Base-by-base conservation (phyloP, 1,140 invertebrate species). In the Rhyacophila brunnea region DNA sequence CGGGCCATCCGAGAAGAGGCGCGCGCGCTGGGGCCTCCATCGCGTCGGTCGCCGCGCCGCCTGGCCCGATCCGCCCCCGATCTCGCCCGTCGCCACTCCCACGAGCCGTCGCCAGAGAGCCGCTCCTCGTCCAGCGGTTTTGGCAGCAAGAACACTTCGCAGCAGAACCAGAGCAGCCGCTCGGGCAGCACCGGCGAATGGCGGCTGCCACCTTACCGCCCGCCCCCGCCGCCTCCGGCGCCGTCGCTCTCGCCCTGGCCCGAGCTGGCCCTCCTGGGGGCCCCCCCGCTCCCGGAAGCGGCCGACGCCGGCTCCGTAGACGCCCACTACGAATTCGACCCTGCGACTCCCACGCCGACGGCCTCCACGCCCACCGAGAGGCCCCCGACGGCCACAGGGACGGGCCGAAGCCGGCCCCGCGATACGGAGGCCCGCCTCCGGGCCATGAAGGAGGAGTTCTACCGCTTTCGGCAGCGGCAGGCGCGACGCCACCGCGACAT, bases 361-460 rank as follows among this genome's bases (percentile, higher is more conserved):
- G 86, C 85, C 19, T 85, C 86, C 1, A 87, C 86, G 13, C 86
- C 86, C 0, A 86, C 1, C 82, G 81, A 32, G 79, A 76, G 80
- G 43, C 73, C 82, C 32, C 73, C 87, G 45, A 83, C 82, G 32
- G 83, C 85, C 5, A n/a, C 15, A n/a, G 38, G 15, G n/a, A 13
- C n/a, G 35, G 50, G 35, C 14, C n/a, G 2, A 14, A 17, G n/a
- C 86, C 10, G 32, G 15, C 86, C 88, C 46, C 87, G 91, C 66
- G 92, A 92, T 72, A 91, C 93, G 63, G 92, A 94, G 69, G 91
- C 92, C 2, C 81, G 95, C 46, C 91, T 96, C 50, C 90, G 93
- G 65, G 92, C 92, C 23, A 94, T 97, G 89, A 93, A 95, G 67
- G 91, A 95, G 71, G 94, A 97, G 74, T 98, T 96, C 75, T 87